phyloP scores from a whole-genome alignment of 2,888 invertebrate genomes.

The Epistrophe eligans region DNA sequence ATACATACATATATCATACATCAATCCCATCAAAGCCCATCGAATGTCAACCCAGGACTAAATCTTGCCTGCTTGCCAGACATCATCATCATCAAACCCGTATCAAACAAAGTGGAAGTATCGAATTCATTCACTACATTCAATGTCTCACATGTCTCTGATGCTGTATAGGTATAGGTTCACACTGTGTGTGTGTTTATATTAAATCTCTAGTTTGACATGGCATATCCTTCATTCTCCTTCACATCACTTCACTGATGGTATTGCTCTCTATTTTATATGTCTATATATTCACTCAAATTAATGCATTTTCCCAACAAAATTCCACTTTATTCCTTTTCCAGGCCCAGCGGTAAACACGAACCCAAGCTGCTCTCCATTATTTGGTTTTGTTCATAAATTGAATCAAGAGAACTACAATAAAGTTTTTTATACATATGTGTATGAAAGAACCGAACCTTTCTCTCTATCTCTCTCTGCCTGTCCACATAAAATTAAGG shows the following conservation, averaged over 20 bases:
- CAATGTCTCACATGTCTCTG: constrained; percentile 11
- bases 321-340: constrained; percentile 8
- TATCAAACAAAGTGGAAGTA: constrained; percentile 41
- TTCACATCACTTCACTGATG: neutral
- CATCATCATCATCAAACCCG: neutral
- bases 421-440: constrained; percentile 12
- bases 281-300: constrained; percentile 17
- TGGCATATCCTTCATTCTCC: constrained; percentile 22
- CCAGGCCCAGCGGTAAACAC: neutral
- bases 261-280: neutral
- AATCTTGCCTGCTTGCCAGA: neutral
- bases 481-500: neutral
- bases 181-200: neutral
- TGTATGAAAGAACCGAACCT: constrained; percentile 21
- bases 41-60: neutral
- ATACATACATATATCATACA: constrained; percentile 3
- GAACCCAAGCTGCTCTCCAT: neutral
- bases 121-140: constrained; percentile 36
- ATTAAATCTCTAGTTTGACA: constrained; percentile 20
- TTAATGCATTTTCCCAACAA: constrained; percentile 48
- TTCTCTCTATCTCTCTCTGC: no score
- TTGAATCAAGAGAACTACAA: constrained; percentile 60
- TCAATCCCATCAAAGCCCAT: constrained; percentile 13
- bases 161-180: neutral
- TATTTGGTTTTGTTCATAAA: constrained; percentile 46